A percentile compares a stretch with the other conserved stretches of the same genome.
Conservation (phyloP, 2,797 vertebrate species). For the Bradypodion pumilum region DNA sequence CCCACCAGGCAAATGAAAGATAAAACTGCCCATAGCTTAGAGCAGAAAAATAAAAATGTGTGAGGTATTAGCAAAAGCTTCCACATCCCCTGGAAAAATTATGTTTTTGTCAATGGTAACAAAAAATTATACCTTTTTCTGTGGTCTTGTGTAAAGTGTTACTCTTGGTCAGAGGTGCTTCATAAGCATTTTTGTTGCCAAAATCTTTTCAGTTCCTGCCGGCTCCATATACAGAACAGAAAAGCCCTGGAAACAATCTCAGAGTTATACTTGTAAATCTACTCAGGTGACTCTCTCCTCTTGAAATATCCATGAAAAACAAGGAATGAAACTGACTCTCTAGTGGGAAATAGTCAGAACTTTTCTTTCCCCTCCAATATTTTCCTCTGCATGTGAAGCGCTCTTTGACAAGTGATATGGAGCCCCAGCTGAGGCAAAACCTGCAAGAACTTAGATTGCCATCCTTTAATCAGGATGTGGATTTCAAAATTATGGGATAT, state of each 20-base stretch:
- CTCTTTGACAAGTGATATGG: not conserved
- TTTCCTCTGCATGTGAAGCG: not conserved
- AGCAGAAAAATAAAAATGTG: conserved; percentile 40
- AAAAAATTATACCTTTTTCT: conserved; percentile 41
- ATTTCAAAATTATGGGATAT: not conserved
- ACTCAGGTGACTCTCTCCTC: conserved; percentile 66
- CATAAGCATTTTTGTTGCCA: conserved; percentile 48
- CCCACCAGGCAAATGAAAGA: conserved; percentile 27
- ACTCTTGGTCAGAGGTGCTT: conserved; percentile 52
- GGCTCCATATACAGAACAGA: conserved; percentile 49
- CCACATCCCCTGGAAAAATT: conserved; percentile 33
- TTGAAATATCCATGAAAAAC: conserved; percentile 42
- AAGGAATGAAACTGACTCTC: not conserved
- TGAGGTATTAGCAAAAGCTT: conserved; percentile 42
- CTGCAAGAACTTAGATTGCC: not conserved
- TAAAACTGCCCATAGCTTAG: conserved; percentile 52
- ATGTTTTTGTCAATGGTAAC: conserved; percentile 35
- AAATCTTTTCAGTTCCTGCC: conserved; percentile 50
- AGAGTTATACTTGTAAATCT: conserved; percentile 61
- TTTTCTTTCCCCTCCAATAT: not conserved
- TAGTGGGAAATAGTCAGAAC: not conserved
- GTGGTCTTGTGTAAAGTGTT: conserved; percentile 36
- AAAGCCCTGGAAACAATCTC: conserved; percentile 53
- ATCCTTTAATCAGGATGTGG: not conserved
- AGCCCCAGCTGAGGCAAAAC: not conserved